Conservation (phyloP, 2,888 invertebrate species). For the Nyleta sp. region DNA sequence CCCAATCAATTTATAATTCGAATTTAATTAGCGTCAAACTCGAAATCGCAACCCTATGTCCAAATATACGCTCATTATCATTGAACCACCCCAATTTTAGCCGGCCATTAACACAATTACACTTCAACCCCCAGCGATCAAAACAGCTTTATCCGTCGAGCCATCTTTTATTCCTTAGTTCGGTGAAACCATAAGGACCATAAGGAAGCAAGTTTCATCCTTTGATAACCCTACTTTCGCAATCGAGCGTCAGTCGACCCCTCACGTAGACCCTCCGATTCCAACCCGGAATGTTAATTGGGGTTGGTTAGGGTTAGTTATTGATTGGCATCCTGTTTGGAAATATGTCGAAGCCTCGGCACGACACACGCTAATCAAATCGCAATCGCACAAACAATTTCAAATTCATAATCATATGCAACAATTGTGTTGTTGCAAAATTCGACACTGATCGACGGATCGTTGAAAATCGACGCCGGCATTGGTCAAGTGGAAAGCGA, state of each 20-base stretch:
- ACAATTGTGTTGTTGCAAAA: background rate
- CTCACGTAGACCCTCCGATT: conserved; percentile 46
- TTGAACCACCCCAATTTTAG: conserved; percentile 1
- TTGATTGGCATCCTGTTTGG: conserved; percentile 57
- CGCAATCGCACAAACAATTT: conserved; percentile 31
- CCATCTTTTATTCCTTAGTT: conserved; percentile 1
- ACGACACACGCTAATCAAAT: conserved; percentile 37
- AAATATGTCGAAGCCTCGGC: conserved; percentile 49
- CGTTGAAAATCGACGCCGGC: too few species aligned
- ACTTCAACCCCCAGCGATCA: background rate
- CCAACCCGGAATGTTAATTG: conserved; percentile 56
- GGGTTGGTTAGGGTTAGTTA: conserved; percentile 59
- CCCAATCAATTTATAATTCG: background rate
- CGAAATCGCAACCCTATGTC: background rate
- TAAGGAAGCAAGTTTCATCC: conserved; percentile 28
- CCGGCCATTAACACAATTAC: conserved; percentile 17
- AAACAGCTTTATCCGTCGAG: conserved; percentile 10
- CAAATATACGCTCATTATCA: conserved; percentile 14
- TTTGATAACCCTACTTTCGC: conserved; percentile 50
- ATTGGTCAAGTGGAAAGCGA: too few species aligned
- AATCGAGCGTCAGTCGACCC: conserved; percentile 27
- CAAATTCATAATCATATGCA: background rate
- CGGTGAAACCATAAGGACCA: conserved; percentile 12
- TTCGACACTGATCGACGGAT: background rate
- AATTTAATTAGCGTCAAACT: background rate